Percentiles rank a stretch among this genome's conserved stretches.
Evolutionary conservation across 2,888 invertebrate species (phyloP).

Genomic region (Blastobasis adustella): DNA sequence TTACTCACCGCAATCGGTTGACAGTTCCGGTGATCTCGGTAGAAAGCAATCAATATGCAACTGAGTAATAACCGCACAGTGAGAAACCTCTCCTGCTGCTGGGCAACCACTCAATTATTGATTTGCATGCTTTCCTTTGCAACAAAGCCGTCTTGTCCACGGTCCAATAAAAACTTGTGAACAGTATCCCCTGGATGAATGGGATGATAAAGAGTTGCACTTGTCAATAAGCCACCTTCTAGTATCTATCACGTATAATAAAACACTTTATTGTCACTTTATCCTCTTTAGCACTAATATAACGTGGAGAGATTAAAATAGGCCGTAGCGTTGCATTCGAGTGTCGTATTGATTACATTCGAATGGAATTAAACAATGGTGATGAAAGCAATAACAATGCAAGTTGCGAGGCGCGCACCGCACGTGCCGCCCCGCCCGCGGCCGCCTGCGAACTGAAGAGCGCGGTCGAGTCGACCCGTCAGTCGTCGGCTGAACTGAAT

Average conservation of each 20-base stretch:
- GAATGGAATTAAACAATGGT: conserved; percentile 62
- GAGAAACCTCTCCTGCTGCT: conserved; percentile 46
- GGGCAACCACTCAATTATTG: conserved; percentile 58
- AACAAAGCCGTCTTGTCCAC: conserved; percentile 50
- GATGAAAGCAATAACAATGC: conserved; percentile 59
- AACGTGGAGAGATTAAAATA: conserved; percentile 28
- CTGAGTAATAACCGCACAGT: conserved; percentile 51
- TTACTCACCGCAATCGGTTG: conserved; percentile 50
- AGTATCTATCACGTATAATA: conserved; percentile 24
- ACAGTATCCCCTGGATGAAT: conserved; percentile 47
- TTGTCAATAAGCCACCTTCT: conserved; percentile 62
- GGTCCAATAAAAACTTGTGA: conserved; percentile 32
- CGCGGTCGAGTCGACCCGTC: conserved; percentile 14
- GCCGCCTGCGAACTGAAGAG: conserved; percentile 58
- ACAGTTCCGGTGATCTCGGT: conserved; percentile 44
- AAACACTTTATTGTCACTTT: conserved; percentile 36
- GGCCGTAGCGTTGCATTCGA: conserved; percentile 46
- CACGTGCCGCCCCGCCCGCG: conserved; percentile 73
- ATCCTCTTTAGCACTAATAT: conserved; percentile 29
- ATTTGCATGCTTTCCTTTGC: conserved; percentile 59
- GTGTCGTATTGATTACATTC: conserved; percentile 59
- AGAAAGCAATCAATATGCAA: conserved; percentile 65
- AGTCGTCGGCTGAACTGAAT: conserved; percentile 24
- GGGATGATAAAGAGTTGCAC: conserved; percentile 61
- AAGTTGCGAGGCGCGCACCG: conserved; percentile 67